Base-by-base conservation (phyloP, 53 echinoderm and acorn worm genomes). In the Hippasteria phrygiana region DNA sequence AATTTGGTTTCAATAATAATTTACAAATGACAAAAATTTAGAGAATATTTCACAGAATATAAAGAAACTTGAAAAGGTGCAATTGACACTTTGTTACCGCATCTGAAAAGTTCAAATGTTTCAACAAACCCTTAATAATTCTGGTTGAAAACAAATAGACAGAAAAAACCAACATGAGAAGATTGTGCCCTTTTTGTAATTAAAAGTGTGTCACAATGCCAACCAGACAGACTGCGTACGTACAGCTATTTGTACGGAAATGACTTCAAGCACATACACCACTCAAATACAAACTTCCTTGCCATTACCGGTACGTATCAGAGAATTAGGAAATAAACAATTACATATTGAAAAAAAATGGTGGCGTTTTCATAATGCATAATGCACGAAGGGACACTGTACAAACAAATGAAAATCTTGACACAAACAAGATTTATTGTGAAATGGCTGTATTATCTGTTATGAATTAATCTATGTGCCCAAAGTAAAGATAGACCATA, bases 241-340 rank as follows among this genome's bases (percentile, higher is more conserved):
- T 8, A 26, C n/a, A 24, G n/a, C n/a, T n/a, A n/a, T n/a, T 24
- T 59, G 67, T 33, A 63, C 40, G 81, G 81, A 81, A 81, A 81
- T 65, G 81, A 81, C 63, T 81, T 41, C 36, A 33, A 81, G 18
- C 37, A 26, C 14, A 38, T 56, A 65, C 16, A 63, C 81, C 62
- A 45, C n/a, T 37, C 62, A 63, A 81, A 63, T 43, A 31, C 43
- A 43, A 64, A 81, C 81, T 81, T 81, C 81, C 81, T 64, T 9
- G 31, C 59, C 5, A 18, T 22, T 36, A 63, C 55, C 46, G 65
- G 45, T 17, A 45, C 13, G 33, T 28, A 81, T 81, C 37, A 31
- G 10, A 64, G 81, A 81, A 81, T 81, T 81, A 81, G 81, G 81
- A 81, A 81, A 81, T 43, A 43, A 45, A 81, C 81, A 81, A 63